Conservation (phyloP, 2,888 invertebrate genomes). For the Theodoxus fluviatilis region DNA sequence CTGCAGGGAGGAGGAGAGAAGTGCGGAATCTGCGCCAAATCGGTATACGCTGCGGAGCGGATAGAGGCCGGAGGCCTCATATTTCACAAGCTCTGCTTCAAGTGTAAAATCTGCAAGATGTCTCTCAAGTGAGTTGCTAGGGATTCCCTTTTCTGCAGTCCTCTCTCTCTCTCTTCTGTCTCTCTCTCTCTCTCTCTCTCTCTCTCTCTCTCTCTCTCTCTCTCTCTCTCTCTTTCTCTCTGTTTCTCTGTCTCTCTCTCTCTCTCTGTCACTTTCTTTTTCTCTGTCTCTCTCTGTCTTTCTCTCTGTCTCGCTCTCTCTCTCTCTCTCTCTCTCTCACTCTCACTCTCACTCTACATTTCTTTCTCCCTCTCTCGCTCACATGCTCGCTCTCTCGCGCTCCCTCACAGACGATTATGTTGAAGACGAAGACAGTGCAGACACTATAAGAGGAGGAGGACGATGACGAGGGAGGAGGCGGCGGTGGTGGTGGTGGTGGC, state of each 20-base stretch:
- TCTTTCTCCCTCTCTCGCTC: too few relatives aligned
- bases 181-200: conserved; percentile 14
- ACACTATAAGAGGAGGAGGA: too few relatives aligned
- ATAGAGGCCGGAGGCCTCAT: conserved; percentile 60
- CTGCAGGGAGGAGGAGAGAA: conserved; percentile 62
- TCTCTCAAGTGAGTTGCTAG: conserved; percentile 55
- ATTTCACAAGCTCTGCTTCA: conserved; percentile 64
- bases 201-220: too few relatives aligned
- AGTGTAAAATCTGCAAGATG: conserved; percentile 60
- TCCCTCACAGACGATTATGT: too few relatives aligned
- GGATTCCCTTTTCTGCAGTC: not conserved
- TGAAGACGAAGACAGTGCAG: too few relatives aligned
- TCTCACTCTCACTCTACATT: not conserved
- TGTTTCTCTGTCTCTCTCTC: not conserved
- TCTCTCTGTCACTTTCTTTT: conserved; percentile 12
- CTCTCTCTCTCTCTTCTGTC: conserved; percentile 10
- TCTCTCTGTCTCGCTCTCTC: conserved; percentile 5
- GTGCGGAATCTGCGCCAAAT: conserved; percentile 60
- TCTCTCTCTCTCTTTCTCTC: conserved; percentile 4
- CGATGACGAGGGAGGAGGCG: too few relatives aligned
- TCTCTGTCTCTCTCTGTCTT: conserved; percentile 13
- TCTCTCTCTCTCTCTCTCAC: conserved; percentile 8
- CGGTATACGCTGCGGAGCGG: conserved; percentile 62
- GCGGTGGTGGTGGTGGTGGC: too few relatives aligned
- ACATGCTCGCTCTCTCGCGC: too few relatives aligned